Base-by-base conservation (phyloP, 1,140 invertebrate species). In the Maconellicoccus hirsutus region DNA sequence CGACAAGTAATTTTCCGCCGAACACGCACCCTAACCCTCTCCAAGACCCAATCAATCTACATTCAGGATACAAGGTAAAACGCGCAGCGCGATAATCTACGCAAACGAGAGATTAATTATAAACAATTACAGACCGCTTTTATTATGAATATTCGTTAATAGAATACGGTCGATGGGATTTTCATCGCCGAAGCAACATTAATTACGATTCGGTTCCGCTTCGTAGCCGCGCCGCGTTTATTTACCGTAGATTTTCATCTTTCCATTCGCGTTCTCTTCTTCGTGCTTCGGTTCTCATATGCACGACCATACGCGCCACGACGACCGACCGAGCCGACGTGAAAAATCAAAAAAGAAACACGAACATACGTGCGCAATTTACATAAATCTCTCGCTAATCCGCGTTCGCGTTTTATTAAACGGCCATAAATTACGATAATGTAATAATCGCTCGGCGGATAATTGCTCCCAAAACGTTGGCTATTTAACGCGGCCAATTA, bases 91-190 rank as follows among this genome's bases (percentile, higher is more conserved):
- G 12, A 33, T 33, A 33, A 33, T 33, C 29, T 12, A 33, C 29
- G 29, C 12, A 33, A 33, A 33, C 29, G 29, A 52, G n/a, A 52
- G 42, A 52, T 52, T 52, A 52, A 52, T 52, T 52, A 52, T 52
- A 52, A 52, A 52, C 42, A 52, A 52, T 52, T 52, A 52, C 6
- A 19, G 42, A 16, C 42, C 42, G 42, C 42, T 52, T 52, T 52
- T 52, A 52, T 52, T 52, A 14, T 14, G 10, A 19, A 52, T 52
- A 52, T 52, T 52, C 42, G 42, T 52, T 52, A 52, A 52, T 52
- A 52, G 42, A 52, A 52, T 52, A 52, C 42, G n/a, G 12, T 52
- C 42, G 42, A 52, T 52, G 42, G 42, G 42, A 52, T 52, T 52
- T 52, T 52, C 42, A 52, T 8, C 42, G 42, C n/a, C n/a, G 42